Base-by-base conservation (phyloP, 2,888 invertebrate species). In the Agriopis leucophaearia region DNA sequence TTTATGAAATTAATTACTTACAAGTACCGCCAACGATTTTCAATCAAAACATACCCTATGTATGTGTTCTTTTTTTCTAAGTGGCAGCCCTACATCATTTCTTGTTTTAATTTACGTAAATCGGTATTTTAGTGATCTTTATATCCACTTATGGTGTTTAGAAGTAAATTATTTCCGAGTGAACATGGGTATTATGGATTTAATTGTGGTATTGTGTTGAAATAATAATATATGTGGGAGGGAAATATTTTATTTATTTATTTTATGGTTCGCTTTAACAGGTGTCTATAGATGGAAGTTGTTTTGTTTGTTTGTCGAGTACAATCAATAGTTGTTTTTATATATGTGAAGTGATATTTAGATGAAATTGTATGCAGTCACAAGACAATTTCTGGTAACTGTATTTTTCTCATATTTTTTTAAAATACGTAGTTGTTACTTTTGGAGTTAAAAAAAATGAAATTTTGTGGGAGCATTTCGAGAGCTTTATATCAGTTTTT, bases 31-130 rank as follows among this genome's bases (percentile, higher is more conserved):
- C 5, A 27, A 5, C 5, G 27, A 27, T 27, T 27, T 27, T 27
- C 5, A 27, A 3, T 27, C 27, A 27, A 27, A 2, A 27, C 3
- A 5, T 27, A 5, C 27, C 3, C 27, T 27, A 27, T 27, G 27
- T 27, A 5, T 1, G 27, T 27, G 3, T 5, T 27, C 5, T 2
- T 27, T 27, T 44, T 42, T 27, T 18, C 27, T 27, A 27, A 7
- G 54, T 12, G 64, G 15, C 64, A 64, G 36, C 68, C 68, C 68
- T 68, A 64, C 3, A 52, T 52, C 67, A 69, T 64, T 61, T 69
- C 57, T 69, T 59, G 63, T 70, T 70, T 71, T 71, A 69, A 73
- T 73, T 66, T 73, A 71, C 70, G 59, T 70, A 58, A 66, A 71
- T 70, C 64, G 54, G 7, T 66, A 66, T 69, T 73, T 74, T 71